These are phyloP conservation scores for Leptinotarsa haldemani DNA, from an alignment of 2,888 invertebrate genomes.

Conservation along the genomic window DNA sequence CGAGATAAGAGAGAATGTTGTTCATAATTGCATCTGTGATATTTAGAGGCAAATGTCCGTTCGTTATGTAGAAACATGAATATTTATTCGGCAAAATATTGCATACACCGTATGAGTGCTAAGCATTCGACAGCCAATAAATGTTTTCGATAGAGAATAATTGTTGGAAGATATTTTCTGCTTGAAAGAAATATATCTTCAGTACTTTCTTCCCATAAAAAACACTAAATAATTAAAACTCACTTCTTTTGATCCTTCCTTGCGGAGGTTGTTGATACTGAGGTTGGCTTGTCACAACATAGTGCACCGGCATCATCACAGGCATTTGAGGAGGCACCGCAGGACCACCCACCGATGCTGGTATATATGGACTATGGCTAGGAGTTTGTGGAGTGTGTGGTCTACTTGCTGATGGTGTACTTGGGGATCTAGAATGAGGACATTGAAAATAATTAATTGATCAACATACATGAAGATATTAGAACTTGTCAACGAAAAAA, in stretches of 20 bases:
- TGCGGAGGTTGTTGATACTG: constrained; percentile 65
- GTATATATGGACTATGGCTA: constrained; percentile 62
- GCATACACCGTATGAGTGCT: too few species aligned
- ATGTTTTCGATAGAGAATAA: too few species aligned
- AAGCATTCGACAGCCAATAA: too few species aligned
- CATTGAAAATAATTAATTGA: constrained; percentile 11
- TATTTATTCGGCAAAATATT: too few species aligned
- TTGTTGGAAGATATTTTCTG: too few species aligned
- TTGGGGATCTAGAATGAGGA: constrained; percentile 66
- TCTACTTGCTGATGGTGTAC: constrained; percentile 75
- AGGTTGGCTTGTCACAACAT: constrained; percentile 67
- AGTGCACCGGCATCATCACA: constrained; percentile 65
- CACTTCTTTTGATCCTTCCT: constrained; percentile 62
- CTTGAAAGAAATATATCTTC: too few species aligned
- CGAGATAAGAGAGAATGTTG: too few species aligned
- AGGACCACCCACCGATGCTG: constrained; percentile 68
- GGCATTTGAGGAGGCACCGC: constrained; percentile 62
- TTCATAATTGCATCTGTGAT: too few species aligned
- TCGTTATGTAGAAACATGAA: too few species aligned
- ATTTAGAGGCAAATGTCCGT: too few species aligned
- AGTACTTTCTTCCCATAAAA: neutral
- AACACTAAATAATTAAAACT: constrained; percentile 40
- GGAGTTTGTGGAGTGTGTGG: constrained; percentile 91
- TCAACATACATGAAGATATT: too few species aligned
- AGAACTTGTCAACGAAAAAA: too few species aligned